Base-by-base conservation (phyloP, 2,888 invertebrate species). In the Caenorhabditis drosophilae region DNA sequence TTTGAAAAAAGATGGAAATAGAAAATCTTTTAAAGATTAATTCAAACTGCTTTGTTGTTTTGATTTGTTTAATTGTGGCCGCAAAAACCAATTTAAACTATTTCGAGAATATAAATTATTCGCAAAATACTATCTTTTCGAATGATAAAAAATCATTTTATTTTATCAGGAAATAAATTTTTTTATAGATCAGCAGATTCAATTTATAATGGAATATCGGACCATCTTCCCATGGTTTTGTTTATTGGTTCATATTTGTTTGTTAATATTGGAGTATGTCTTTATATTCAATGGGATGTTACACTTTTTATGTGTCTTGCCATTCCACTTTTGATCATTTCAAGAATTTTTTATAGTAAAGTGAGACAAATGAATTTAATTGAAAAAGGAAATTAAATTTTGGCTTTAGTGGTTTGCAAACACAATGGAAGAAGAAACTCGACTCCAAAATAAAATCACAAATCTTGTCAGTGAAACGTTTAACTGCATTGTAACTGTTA, bases 271-370 rank as follows among this genome's bases (percentile, higher is more conserved):
- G 67, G 73, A 40, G 64, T 76, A 16, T 77, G 76, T 38, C 27
- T 80, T 22, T 79, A 77, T 57, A 81, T 76, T 23, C 79, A 80
- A 55, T 81, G 81, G 81, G 78, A 81, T 58, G 80, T 81, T 20
- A 82, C 78, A 16, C 60, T 81, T 11, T 73, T 81, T 45, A 78
- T 81, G 75, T 76, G 74, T 48, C 58, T 73, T n/a, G 76, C 76
- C 6, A 67, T 81, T 41, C 81, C 81, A 15, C 46, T 75, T 2
- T 70, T 77, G 34, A 75, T 77, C 41, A 46, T 73, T 22, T 74
- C 76, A 23, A 69, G 81, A 36, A 74, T 80, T 31, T 53, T 81
- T 40, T 81, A 79, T 56, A 78, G 77, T 55, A 79, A 80, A 69
- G 81, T 79, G n/a, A n/a, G n/a, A n/a, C n/a, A n/a, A n/a, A n/a